Base-by-base conservation (phyloP, 2,888 invertebrate genomes). In the Spodoptera littoralis region DNA sequence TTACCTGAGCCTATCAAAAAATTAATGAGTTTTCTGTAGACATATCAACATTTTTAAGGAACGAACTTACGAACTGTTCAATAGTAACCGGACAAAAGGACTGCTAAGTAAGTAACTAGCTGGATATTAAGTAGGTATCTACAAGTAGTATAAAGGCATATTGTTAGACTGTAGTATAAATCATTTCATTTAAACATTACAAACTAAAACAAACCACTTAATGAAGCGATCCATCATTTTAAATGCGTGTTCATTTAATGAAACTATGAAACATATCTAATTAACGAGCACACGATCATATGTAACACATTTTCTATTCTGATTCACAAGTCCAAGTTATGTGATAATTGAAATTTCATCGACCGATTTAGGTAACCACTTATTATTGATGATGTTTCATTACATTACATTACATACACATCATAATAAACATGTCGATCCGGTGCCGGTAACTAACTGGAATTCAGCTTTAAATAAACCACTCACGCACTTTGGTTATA, bases 291-390 rank as follows among this genome's bases (percentile, higher is more conserved):
- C 60, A 46, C 70, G 65, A 49, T 53, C 50, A 46, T 36, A 55
- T 60, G 63, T 55, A 65, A 60, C 61, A 67, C 55, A 76, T 65
- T 77, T 76, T 76, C 74, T 77, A 66, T 77, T 76, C 67, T 58
- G 63, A 60, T 70, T 62, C 67, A 73, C 63, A 76, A 41, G 55
- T 2, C 22, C 11, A 60, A 65, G 67, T 74, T 69, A 74, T 69
- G 65, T 74, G 70, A 66, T 76, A 65, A 71, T 71, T 74, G 62
- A 66, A 58, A 68, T 62, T 71, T 65, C 73, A 58, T 64, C 63
- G 57, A 49, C 53, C 60, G 58, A 65, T 68, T 76, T 73, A 73
- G 68, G 73, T 77, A 77, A 74, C 57, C 43, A 36, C 44, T 60
- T 44, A 65, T 61, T 55, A 64, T 53, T 60, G 44, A 60, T 54